Conservation (phyloP, 2,797 vertebrate genomes). For the Pyrocephalus nanus region DNA sequence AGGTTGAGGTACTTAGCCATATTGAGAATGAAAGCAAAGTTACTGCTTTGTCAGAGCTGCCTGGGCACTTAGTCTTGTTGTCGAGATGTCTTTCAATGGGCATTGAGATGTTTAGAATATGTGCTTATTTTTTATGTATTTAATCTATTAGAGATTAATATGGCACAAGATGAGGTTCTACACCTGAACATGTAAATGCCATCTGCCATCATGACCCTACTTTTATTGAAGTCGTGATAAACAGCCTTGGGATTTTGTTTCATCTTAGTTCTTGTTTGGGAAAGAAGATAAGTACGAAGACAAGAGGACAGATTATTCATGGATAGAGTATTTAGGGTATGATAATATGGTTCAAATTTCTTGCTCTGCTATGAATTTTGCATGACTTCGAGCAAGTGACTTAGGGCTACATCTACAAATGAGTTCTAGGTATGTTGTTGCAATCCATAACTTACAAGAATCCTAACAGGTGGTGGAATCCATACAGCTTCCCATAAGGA, state of each 20-base stretch:
- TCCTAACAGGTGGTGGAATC: background rate
- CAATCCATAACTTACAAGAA: background rate
- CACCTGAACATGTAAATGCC: background rate
- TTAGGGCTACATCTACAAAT: background rate
- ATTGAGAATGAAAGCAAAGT: background rate
- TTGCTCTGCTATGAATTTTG: background rate
- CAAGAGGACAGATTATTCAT: fast-evolving
- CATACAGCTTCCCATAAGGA: background rate
- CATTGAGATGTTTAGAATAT: background rate
- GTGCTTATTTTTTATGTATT: background rate
- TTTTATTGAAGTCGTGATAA: background rate
- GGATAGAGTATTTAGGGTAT: background rate
- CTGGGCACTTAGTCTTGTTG: background rate
- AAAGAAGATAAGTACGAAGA: background rate
- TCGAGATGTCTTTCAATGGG: background rate
- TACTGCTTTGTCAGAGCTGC: background rate
- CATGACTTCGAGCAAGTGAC: background rate
- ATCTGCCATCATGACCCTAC: background rate
- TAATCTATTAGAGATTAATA: background rate
- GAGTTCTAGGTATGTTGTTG: background rate
- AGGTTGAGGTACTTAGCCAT: background rate
- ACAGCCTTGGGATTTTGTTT: background rate
- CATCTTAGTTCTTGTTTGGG: background rate
- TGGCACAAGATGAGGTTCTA: background rate
- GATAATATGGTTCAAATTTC: background rate